Conservation (phyloP, 92 coral and sea anemone genomes). For the Galaxea fascicularis region DNA sequence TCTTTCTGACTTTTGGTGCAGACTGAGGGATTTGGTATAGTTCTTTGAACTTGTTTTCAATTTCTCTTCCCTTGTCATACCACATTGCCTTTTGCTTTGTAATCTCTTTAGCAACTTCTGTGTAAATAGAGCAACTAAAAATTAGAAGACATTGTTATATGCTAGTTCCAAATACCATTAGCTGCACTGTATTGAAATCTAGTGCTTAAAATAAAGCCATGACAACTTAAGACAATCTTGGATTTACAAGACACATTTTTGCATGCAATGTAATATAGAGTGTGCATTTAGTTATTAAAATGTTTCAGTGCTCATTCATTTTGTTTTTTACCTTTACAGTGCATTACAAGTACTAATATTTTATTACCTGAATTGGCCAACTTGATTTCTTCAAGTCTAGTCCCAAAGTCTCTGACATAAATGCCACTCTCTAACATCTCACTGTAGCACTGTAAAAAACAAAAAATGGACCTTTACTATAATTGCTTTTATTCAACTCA, state of each 20-base stretch:
- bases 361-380: slow-evolving; percentile 4
- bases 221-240: neutral
- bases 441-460: neutral
- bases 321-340: neutral
- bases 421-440: slow-evolving; percentile 33
- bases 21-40: slow-evolving; percentile 18
- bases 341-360: neutral
- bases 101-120: slow-evolving; percentile 34
- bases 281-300: neutral
- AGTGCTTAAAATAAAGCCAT: neutral
- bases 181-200: too few relatives aligned
- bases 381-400: slow-evolving; percentile 25
- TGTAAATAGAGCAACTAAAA: slow-evolving; percentile 13
- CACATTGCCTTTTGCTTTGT: slow-evolving; percentile 3
- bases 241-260: neutral
- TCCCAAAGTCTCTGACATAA: slow-evolving; percentile 27
- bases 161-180: neutral
- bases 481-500: too few relatives aligned
- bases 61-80: slow-evolving; percentile 22
- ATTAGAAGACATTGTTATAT: neutral
- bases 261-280: too few relatives aligned
- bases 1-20: slow-evolving; percentile 24
- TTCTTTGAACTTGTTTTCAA: slow-evolving; percentile 27
- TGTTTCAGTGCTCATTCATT: neutral
- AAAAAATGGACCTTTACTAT: neutral